Evolutionary conservation across 2,113 vertebrate species (phyloP).

Genomic region (Pycnonotus jocosus): DNA sequence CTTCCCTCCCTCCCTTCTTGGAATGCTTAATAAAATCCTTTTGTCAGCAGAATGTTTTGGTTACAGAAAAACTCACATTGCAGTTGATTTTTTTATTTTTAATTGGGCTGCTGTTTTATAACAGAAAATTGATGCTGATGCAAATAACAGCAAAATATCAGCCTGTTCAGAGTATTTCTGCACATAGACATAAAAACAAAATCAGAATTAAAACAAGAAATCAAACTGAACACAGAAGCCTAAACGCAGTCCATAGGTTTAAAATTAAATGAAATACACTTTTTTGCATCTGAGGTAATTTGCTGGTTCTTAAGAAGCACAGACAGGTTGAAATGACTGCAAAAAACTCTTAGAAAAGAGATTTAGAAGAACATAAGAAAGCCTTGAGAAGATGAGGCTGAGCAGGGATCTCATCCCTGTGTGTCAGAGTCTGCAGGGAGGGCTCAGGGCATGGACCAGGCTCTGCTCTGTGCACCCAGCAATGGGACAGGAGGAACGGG

Average conservation of each 20-base stretch:
- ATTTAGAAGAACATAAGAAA: not conserved
- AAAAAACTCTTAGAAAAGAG: not conserved
- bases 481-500: accelerated
- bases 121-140: not conserved
- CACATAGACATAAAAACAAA: not conserved
- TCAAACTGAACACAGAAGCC: not conserved
- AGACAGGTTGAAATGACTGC: not conserved
- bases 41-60: not conserved
- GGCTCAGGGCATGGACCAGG: not conserved
- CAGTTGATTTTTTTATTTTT: not conserved
- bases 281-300: not conserved
- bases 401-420: not conserved
- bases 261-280: not conserved
- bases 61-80: not conserved
- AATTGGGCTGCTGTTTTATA: not conserved
- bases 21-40: not conserved
- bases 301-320: not conserved
- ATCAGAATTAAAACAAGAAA: not conserved
- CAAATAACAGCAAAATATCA: not conserved
- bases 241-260: not conserved
- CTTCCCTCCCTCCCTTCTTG: not conserved
- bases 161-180: not conserved
- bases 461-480: accelerated
- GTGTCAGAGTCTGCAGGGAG: not conserved
- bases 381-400: not conserved